A percentile compares a stretch with the other conserved stretches of the same genome.
These are phyloP conservation scores for Sialia sialis DNA, from an alignment of 2,113 vertebrate species.

Conservation along the genomic window DNA sequence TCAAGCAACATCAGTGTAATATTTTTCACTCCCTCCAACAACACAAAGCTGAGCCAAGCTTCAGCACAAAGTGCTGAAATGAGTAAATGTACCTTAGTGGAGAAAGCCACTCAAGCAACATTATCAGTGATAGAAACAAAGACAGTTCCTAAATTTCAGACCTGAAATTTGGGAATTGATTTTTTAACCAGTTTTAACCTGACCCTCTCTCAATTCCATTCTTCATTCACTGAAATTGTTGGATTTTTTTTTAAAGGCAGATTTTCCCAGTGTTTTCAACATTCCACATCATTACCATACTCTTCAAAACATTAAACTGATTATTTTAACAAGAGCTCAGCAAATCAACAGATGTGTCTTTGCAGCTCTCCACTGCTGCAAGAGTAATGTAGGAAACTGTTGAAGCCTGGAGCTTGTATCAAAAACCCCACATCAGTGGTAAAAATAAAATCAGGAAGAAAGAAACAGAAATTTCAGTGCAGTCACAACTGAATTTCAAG, in stretches of 20 bases:
- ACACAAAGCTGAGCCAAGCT: neutral
- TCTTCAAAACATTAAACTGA: neutral
- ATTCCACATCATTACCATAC: neutral
- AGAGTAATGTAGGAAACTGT: neutral
- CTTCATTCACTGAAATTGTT: neutral
- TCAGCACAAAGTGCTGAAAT: neutral
- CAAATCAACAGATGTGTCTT: neutral
- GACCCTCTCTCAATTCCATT: neutral
- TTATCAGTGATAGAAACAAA: neutral
- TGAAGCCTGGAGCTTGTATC: neutral
- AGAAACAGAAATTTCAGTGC: neutral
- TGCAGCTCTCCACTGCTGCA: neutral
- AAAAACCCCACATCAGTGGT: neutral
- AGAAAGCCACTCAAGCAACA: neutral
- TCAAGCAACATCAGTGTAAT: too few relatives aligned
- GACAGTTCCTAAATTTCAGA: neutral
- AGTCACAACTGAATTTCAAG: neutral
- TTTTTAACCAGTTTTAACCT: neutral
- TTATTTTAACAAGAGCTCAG: neutral
- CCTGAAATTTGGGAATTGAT: neutral
- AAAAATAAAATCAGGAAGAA: neutral
- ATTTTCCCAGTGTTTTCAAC: neutral
- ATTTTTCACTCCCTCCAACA: neutral
- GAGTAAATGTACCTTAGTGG: neutral
- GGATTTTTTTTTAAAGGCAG: neutral